Conservation (phyloP, 2,888 invertebrate species). For the Rapana venosa region DNA sequence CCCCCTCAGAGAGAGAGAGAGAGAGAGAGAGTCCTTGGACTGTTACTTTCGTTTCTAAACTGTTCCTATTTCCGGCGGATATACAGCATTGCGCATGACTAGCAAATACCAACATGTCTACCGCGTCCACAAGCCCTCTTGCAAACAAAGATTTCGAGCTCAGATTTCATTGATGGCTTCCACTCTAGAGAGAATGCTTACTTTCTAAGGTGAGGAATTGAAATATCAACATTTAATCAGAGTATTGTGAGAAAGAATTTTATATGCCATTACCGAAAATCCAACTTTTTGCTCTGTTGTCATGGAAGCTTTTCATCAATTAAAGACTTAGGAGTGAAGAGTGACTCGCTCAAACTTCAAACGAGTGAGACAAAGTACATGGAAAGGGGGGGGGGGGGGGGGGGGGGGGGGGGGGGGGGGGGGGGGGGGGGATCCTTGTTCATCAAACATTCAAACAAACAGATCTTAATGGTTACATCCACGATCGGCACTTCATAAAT, state of each 20-base stretch:
- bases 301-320: slow-evolving; percentile 41
- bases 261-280: not conserved
- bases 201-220: not conserved
- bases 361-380: not conserved
- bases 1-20: not conserved
- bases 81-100: slow-evolving; percentile 33
- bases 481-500: too few species aligned
- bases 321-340: not conserved
- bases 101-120: slow-evolving; percentile 43
- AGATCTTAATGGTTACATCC: not conserved
- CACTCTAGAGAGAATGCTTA: not conserved
- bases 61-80: slow-evolving; percentile 37
- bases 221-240: not conserved
- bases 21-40: not conserved
- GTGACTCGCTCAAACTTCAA: not conserved
- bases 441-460: not conserved
- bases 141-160: not conserved
- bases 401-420: too few species aligned
- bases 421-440: too few species aligned
- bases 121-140: not conserved
- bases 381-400: too few species aligned
- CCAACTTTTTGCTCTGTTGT: slow-evolving; percentile 23
- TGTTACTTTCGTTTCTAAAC: not conserved
- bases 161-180: not conserved
- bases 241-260: not conserved